Conservation (phyloP, 2,888 invertebrate genomes). For the Athalia rosae region DNA sequence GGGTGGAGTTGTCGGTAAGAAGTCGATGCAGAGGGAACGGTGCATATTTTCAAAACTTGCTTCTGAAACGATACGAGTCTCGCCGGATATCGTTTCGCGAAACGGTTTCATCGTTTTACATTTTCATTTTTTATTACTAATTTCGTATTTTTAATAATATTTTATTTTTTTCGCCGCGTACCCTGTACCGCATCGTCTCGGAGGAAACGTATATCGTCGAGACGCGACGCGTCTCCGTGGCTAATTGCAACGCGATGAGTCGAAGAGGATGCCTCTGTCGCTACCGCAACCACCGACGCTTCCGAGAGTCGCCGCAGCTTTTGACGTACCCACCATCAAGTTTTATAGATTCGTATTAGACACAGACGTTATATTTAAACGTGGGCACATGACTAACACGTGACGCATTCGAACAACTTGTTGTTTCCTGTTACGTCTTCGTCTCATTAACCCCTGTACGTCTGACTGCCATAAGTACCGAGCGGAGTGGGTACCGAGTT, state of each 20-base stretch:
- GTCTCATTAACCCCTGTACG: slow-evolving; percentile 23
- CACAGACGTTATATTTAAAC: slow-evolving; percentile 35
- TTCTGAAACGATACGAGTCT: slow-evolving; percentile 20
- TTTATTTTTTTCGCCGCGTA: no score
- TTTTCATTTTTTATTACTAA: no score
- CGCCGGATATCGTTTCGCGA: slow-evolving; percentile 14
- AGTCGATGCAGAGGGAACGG: slow-evolving; percentile 5
- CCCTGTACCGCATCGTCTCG: background rate
- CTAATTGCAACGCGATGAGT: background rate
- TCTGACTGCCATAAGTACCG: background rate
- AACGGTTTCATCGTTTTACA: background rate
- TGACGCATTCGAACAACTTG: slow-evolving; percentile 20
- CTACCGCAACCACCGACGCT: no score
- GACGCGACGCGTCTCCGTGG: background rate
- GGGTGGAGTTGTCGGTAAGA: slow-evolving; percentile 31
- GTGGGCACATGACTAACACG: slow-evolving; percentile 18
- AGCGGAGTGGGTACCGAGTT: background rate
- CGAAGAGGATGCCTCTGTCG: background rate
- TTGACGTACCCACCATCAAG: slow-evolving; percentile 22
- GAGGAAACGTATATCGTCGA: background rate
- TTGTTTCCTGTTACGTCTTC: slow-evolving; percentile 22
- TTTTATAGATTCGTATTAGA: slow-evolving; percentile 38
- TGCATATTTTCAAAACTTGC: slow-evolving; percentile 24
- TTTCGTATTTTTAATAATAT: no score
- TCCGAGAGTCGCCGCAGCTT: background rate